phyloP scores from a whole-genome alignment of 2,113 vertebrate genomes.

The Gracilinanus agilis region DNA sequence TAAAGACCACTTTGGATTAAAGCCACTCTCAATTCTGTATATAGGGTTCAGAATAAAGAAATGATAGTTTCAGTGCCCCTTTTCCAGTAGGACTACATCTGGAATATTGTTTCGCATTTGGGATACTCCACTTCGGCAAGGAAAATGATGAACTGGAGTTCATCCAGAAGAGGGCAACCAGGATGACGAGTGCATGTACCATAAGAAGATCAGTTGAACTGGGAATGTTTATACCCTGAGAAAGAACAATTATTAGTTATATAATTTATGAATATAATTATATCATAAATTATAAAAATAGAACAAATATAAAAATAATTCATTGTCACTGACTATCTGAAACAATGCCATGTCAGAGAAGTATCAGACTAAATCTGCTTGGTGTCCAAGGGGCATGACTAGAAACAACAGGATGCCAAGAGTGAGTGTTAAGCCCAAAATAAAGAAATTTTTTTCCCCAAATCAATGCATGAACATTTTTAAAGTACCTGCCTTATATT shows the following conservation, averaged over 20 bases:
- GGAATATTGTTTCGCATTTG: not conserved
- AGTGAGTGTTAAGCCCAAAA: too few relatives aligned
- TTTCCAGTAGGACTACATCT: not conserved
- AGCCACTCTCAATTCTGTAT: not conserved
- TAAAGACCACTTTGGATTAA: too few relatives aligned
- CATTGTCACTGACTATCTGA: not conserved
- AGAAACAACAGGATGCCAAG: too few relatives aligned
- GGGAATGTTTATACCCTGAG: too few relatives aligned
- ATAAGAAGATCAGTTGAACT: too few relatives aligned
- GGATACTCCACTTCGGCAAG: not conserved
- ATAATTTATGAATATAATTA: too few relatives aligned
- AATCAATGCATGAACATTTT: too few relatives aligned
- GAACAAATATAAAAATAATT: not conserved
- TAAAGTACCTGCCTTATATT: too few relatives aligned
- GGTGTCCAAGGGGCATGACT: too few relatives aligned
- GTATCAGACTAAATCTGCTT: too few relatives aligned
- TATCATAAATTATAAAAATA: too few relatives aligned
- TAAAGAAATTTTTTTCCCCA: too few relatives aligned
- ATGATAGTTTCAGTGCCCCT: not conserved
- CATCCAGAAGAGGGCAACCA: not conserved
- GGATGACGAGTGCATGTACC: not conserved
- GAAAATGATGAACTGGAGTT: not conserved
- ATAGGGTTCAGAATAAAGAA: not conserved
- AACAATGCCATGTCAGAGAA: not conserved
- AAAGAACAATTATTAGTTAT: not conserved